These are phyloP conservation scores for Thripadectes ignobilis DNA, from an alignment of 2,797 vertebrate species.

Conservation along the genomic window DNA sequence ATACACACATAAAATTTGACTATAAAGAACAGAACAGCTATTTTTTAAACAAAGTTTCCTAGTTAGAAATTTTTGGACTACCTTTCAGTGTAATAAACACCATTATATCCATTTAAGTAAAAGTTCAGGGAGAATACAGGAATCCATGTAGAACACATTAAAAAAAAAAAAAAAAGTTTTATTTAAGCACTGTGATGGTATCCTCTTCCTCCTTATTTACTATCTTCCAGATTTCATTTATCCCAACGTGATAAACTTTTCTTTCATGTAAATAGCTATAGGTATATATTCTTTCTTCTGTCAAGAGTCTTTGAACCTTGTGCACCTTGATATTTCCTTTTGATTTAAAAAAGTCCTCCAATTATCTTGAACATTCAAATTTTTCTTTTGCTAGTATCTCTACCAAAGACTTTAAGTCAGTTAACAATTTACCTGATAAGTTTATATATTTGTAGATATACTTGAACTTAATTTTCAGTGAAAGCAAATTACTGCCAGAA, in stretches of 20 bases:
- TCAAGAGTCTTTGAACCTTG: neutral
- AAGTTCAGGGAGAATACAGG: neutral
- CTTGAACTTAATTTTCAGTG: neutral
- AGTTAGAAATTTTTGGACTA: neutral
- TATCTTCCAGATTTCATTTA: neutral
- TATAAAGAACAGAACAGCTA: neutral
- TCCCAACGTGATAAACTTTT: neutral
- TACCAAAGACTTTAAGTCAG: neutral
- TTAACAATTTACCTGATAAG: neutral
- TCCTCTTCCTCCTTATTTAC: neutral
- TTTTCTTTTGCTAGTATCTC: neutral
- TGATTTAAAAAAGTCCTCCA: neutral
- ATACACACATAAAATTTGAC: neutral
- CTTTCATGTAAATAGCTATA: slow-evolving; percentile 5
- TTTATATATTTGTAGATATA: neutral
- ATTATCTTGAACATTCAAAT: neutral
- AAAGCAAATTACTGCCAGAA: neutral
- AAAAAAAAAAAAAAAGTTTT: neutral
- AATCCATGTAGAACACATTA: neutral
- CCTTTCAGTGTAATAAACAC: neutral
- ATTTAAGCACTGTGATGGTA: neutral
- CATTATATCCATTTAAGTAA: neutral
- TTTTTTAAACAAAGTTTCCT: neutral
- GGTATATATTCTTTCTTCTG: neutral
- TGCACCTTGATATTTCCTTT: neutral